Evolutionary conservation across 2,113 vertebrate species (phyloP).

Genomic region (Mormyrus lacerda): DNA sequence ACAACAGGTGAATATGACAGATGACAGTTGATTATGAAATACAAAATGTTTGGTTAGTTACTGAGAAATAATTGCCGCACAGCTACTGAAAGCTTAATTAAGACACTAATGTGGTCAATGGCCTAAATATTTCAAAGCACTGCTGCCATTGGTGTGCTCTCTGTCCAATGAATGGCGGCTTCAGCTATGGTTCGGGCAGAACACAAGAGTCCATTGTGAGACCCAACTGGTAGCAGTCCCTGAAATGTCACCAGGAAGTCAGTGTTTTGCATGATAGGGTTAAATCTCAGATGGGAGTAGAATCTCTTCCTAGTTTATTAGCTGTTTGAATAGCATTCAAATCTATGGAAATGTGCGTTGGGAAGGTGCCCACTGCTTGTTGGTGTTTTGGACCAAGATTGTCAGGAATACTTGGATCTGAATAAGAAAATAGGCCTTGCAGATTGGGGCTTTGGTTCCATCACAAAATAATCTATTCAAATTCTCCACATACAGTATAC

Average conservation of each 20-base stretch:
- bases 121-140: background rate
- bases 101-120: background rate
- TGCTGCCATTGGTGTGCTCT: background rate
- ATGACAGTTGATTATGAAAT: background rate
- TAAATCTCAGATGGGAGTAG: conserved; percentile 34
- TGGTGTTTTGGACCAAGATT: background rate
- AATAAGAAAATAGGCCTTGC: background rate
- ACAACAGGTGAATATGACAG: background rate
- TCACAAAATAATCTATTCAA: background rate
- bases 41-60: background rate
- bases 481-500: background rate
- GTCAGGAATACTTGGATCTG: background rate
- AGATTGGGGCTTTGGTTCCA: background rate
- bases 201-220: background rate
- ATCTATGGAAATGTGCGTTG: conserved; percentile 36
- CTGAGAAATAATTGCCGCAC: background rate
- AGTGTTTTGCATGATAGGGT: conserved; percentile 50
- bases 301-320: conserved; percentile 35
- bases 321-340: conserved; percentile 53
- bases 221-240: background rate
- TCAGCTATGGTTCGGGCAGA: background rate
- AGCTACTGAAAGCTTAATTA: background rate
- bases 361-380: background rate
- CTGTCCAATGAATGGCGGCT: background rate
- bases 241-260: conserved; percentile 12